phyloP scores from a whole-genome alignment of 2,888 invertebrate species.

The Tryphoninae sp. region DNA sequence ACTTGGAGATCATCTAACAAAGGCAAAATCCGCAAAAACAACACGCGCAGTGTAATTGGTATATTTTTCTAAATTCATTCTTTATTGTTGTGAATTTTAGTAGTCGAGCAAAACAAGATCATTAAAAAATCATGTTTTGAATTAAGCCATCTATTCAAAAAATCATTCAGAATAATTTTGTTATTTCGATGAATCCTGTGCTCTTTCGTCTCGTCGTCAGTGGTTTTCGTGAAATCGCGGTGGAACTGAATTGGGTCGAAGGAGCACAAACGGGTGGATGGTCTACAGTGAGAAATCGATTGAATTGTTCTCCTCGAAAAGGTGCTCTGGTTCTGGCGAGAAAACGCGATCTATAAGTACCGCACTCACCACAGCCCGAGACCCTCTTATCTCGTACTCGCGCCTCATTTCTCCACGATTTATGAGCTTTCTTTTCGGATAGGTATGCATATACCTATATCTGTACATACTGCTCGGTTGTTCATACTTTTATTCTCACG shows the following conservation, averaged over 20 bases:
- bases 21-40: no score
- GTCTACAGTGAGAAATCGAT: constrained; percentile 41
- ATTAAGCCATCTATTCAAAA: neutral
- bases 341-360: constrained; percentile 27
- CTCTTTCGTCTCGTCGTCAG: neutral
- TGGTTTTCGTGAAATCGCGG: constrained; percentile 6
- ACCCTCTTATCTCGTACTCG: constrained; percentile 27
- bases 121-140: no score
- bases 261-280: constrained; percentile 11
- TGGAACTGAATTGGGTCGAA: constrained; percentile 37
- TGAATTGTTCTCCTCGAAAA: constrained; percentile 33
- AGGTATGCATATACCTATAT: neutral
- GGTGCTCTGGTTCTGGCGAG: constrained; percentile 13
- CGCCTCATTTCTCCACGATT: constrained; percentile 22
- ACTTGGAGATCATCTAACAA: no score
- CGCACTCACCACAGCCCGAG: constrained; percentile 10
- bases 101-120: no score
- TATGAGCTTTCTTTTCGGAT: constrained; percentile 6
- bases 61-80: no score
- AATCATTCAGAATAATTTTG: neutral
- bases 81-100: no score
- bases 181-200: neutral
- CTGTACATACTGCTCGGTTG: neutral
- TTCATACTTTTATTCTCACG: constrained; percentile 7
- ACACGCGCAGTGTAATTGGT: no score